Base-by-base conservation (phyloP, 2,888 invertebrate species). In the Eristalis arbustorum region DNA sequence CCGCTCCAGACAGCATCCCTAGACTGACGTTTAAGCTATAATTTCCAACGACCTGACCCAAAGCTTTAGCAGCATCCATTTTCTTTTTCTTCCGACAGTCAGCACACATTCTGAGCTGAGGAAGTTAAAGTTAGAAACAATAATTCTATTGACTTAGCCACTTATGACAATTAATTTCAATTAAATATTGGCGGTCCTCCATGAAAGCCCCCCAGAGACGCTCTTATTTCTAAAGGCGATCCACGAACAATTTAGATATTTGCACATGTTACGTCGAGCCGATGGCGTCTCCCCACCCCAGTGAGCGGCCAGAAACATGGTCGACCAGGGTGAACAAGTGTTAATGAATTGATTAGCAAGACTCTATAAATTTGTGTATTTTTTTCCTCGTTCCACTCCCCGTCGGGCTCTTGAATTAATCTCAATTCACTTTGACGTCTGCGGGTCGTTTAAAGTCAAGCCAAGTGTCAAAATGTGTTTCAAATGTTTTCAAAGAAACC, bases 401-500 rank as follows among this genome's bases (percentile, higher is more conserved):
- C 49, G 62, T 42, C 18, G 34, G 0, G 8, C 11, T 4, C 57
- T 34, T 40, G 59, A 63, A 75, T 75, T 81, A 64, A 40, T 67
- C 63, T 71, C 75, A 75, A 75, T 75, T 71, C 59, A 23, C 57
- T 75, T 81, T 49, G 37, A 56, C 23, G 67, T 62, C 75, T 76
- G 22, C 61, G 59, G 31, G 61, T 61, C 67, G 74, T 18, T 42
- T 69, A 56, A 62, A 64, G 57, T 79, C 69, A 74, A 67, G 10
- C 40, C 66, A 75, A 71, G 63, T 75, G 69, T 84, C 79, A 79
- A 75, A 80, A 74, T 63, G 72, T 72, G 34, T 72, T 72, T 42
- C 18, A n/a, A 62, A 34, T 5, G n/a, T 25, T 22, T 25, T 59
- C 25, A 23, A n/a, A 56, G 23, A 34, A 31, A 0, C 8, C 25